Conservation (phyloP, 64 coral and sea anemone species). For the Actinia equina region DNA sequence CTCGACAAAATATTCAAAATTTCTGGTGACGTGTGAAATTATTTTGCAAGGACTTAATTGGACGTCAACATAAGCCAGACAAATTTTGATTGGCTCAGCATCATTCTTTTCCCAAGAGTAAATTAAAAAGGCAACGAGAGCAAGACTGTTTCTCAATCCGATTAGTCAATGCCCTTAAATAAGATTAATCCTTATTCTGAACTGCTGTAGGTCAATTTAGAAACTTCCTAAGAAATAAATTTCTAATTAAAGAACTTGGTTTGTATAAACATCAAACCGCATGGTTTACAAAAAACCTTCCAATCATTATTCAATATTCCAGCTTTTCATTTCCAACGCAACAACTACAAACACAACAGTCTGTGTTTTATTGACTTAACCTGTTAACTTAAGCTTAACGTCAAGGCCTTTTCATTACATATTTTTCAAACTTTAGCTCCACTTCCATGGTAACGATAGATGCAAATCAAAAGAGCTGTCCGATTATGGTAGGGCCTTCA, state of each 20-base stretch:
- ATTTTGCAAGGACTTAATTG: no score
- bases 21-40: no score
- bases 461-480: constrained; percentile 14
- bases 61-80: no score
- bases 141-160: no score
- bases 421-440: not conserved
- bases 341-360: not conserved
- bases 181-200: no score
- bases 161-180: no score
- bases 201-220: not conserved
- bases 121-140: no score
- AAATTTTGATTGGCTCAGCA: no score
- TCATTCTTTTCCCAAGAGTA: no score
- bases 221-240: not conserved
- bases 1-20: no score
- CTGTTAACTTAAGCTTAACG: constrained; percentile 26
- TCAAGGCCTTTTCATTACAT: not conserved
- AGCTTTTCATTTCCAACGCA: not conserved
- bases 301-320: not conserved
- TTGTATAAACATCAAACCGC: not conserved
- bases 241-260: no score
- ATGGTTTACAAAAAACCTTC: not conserved
- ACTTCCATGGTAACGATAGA: constrained; percentile 9
- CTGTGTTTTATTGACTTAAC: constrained; percentile 10
- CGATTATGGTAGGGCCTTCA: not conserved